These are phyloP conservation scores for Leptobrachium leishanense DNA, from an alignment of 2,113 vertebrate species.

Conservation along the genomic window DNA sequence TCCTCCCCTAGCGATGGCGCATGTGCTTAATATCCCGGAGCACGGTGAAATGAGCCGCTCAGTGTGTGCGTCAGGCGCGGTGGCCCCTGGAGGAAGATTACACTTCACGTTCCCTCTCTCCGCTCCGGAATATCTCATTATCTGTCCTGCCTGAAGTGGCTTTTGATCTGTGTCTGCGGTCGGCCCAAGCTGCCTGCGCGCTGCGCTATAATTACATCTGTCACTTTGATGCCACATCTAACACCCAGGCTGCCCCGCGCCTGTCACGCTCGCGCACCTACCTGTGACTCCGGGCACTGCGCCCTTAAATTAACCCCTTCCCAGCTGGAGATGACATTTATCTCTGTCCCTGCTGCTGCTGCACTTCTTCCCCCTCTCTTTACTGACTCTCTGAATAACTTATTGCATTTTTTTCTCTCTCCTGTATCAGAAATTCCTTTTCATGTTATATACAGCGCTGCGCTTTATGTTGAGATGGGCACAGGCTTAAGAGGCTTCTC, in stretches of 20 bases:
- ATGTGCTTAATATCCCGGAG: no score
- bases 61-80: not conserved
- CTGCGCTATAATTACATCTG: conserved; percentile 23
- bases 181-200: not conserved
- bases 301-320: not conserved
- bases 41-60: no score
- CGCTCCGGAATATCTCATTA: not conserved
- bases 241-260: not conserved
- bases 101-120: no score
- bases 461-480: no score
- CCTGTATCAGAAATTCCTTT: no score
- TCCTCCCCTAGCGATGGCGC: no score
- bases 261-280: not conserved
- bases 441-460: no score
- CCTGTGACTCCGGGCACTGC: not conserved
- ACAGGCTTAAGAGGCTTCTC: no score
- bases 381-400: no score
- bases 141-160: conserved; percentile 11
- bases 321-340: no score
- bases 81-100: not conserved
- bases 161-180: not conserved
- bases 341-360: not conserved
- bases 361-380: no score
- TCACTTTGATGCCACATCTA: conserved; percentile 14
- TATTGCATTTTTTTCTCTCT: no score